phyloP scores from a whole-genome alignment of 2,888 invertebrate genomes.

The Elysia crispata region DNA sequence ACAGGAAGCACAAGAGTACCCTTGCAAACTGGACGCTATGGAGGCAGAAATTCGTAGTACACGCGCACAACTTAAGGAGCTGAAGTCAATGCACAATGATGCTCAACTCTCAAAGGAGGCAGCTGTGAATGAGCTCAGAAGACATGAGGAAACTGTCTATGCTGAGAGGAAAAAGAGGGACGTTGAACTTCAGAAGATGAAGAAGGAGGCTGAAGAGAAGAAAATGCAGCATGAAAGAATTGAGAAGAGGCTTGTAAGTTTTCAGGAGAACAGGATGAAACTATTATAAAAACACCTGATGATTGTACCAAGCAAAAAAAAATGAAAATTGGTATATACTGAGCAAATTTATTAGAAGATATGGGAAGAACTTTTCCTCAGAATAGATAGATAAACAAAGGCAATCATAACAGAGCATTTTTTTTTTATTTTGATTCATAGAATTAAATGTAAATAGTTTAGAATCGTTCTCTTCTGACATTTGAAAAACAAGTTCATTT shows the following conservation, averaged over 20 bases:
- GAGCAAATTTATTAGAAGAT: no score
- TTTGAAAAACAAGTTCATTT: no score
- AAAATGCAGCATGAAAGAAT: conserved; percentile 76
- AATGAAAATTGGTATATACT: no score
- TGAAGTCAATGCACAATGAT: conserved; percentile 74
- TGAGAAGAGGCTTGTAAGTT: conserved; percentile 62
- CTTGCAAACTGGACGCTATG: conserved; percentile 73
- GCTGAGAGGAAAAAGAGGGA: conserved; percentile 76
- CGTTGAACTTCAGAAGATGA: conserved; percentile 75
- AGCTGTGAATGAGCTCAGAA: conserved; percentile 71
- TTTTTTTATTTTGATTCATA: no score
- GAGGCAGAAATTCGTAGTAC: conserved; percentile 73
- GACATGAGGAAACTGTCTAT: conserved; percentile 75
- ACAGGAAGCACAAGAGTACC: conserved; percentile 75
- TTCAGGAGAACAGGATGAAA: not conserved
- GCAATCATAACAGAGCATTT: no score
- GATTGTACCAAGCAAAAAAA: not conserved
- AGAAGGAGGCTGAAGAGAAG: conserved; percentile 78
- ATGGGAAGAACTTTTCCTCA: no score
- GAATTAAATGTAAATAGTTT: no score
- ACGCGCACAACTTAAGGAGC: conserved; percentile 70
- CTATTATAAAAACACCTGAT: no score
- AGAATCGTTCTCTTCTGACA: no score
- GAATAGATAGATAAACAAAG: no score
- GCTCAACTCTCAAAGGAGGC: conserved; percentile 74